Base-by-base conservation (phyloP, 2,113 vertebrate genomes). In the Hydrochoerus hydrochaeris region DNA sequence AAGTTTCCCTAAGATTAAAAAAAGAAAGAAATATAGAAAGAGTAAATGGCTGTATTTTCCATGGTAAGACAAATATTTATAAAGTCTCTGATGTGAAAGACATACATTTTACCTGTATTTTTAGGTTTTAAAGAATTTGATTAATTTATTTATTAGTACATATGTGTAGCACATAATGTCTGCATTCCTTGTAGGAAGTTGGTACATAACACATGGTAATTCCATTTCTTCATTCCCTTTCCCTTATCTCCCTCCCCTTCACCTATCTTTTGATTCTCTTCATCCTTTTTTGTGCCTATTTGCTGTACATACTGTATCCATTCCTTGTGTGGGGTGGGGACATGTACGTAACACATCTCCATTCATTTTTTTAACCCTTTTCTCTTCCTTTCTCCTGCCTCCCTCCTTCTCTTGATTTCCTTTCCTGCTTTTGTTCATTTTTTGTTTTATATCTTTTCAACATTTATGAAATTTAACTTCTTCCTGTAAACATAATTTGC, bases 1-100 rank as follows among this genome's bases (percentile, higher is more conserved):
- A 91, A 83, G 16, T 93, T 95, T 97, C 41, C 58, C 44, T 49
- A 85, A 84, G 3, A 4, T 86, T 65, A 63, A 69, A 91, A 96
- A 77, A 67, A 8, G 60, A 13, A 26, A 95, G 85, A 35, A 69
- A 41, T 77, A 63, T 44, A 87, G 85, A 85, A 69, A 41, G 41
- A 65, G 20, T 46, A 85, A 88, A 4, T 54, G 3, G 24, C 52
- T 86, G 9, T 13, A 67, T 49, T 91, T 89, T 60, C 49, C 46
- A 78, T 65, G 44, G 22, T 80, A 88, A 94, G 63, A 7, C 32
- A 81, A 81, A 32, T 88, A 71, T 44, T 78, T 14, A 63, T 63
- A 46, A 92, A 65, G 22, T 87, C 11, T 19, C 57, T 65, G 28
- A 12, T 71, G 12, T 82, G 30, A 49, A 86, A 62, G 67, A 82